A percentile compares a stretch with the other conserved stretches of the same genome.
Conservation (phyloP, 2,113 vertebrate species). For the Athene cunicularia region DNA sequence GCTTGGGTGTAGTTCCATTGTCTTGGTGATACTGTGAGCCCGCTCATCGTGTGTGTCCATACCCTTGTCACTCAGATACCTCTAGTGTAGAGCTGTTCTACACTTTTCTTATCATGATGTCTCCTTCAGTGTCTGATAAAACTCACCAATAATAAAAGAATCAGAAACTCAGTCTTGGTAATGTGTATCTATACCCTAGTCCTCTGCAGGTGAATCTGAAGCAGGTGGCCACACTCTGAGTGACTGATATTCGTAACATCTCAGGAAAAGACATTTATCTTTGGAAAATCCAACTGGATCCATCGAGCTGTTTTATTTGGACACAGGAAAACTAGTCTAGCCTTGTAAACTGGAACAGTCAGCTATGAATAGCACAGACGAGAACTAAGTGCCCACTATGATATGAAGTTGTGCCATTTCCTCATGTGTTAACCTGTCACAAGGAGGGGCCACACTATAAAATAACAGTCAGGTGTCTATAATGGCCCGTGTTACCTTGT, state of each 20-base stretch:
- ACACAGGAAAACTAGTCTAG: neutral
- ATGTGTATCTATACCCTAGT: neutral
- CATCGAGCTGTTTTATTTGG: neutral
- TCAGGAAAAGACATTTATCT: neutral
- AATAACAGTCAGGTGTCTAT: neutral
- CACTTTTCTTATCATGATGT: fast-evolving
- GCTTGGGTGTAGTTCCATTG: neutral
- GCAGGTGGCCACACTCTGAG: neutral
- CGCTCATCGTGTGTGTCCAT: fast-evolving
- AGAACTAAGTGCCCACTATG: neutral
- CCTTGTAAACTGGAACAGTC: neutral
- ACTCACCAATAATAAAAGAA: neutral
- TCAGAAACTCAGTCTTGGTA: neutral
- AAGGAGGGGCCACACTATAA: neutral
- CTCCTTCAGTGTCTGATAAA: neutral
- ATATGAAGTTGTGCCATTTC: neutral
- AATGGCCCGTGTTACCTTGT: neutral
- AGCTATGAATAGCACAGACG: neutral
- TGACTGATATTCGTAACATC: neutral
- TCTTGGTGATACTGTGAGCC: neutral
- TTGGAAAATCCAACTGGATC: neutral
- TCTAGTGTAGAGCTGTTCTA: neutral
- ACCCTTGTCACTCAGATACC: neutral
- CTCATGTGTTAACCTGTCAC: neutral
- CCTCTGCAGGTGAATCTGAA: neutral